A percentile compares a stretch with the other conserved stretches of the same genome.
phyloP scores from a whole-genome alignment of 2,113 vertebrate species.

The Centropristis striata region DNA sequence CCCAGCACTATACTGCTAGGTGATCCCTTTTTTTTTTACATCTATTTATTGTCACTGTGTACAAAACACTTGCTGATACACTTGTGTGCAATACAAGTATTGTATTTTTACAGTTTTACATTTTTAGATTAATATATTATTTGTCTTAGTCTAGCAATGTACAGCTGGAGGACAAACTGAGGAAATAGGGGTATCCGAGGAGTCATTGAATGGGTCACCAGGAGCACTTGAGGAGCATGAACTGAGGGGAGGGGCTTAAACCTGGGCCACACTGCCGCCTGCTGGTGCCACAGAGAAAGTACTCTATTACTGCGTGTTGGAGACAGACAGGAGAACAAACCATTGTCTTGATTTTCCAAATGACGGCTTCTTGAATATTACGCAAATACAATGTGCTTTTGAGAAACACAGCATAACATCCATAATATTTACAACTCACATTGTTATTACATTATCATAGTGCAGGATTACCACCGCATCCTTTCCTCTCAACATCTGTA shows the following conservation, averaged over 20 bases:
- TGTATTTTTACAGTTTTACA: too few relatives aligned
- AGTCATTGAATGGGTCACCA: slow-evolving; percentile 26
- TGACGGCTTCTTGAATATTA: not conserved
- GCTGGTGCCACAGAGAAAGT: slow-evolving; percentile 33
- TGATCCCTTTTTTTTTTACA: too few relatives aligned
- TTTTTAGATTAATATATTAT: too few relatives aligned
- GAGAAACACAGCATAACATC: not conserved
- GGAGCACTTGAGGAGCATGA: not conserved
- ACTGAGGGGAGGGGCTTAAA: slow-evolving; percentile 50
- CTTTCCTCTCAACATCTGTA: not conserved
- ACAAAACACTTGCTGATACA: too few relatives aligned
- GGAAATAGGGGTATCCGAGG: not conserved
- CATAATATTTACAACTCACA: not conserved
- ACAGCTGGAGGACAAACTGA: too few relatives aligned
- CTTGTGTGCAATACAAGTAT: too few relatives aligned
- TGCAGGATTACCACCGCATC: not conserved
- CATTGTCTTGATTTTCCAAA: not conserved
- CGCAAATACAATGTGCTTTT: not conserved
- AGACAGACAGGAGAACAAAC: not conserved
- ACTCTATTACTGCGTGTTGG: not conserved
- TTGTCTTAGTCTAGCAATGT: too few relatives aligned
- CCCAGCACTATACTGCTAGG: too few relatives aligned
- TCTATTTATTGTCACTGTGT: too few relatives aligned
- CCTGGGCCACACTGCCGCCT: slow-evolving; percentile 47
- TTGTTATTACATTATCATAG: not conserved